These are phyloP conservation scores for Andrena cerasifolii DNA, from an alignment of 1,140 invertebrate genomes.

Conservation along the genomic window DNA sequence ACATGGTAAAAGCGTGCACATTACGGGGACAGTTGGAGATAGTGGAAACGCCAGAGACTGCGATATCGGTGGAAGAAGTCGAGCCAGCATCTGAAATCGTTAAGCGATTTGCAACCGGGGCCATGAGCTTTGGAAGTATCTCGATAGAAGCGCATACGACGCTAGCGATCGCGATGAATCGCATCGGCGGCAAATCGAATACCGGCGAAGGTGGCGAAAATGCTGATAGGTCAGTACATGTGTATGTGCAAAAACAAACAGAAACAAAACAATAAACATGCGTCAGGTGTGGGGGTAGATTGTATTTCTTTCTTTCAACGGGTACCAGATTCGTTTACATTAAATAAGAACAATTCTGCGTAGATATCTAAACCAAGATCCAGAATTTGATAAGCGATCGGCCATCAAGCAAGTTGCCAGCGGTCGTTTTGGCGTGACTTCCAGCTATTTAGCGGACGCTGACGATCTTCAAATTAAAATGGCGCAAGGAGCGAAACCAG, in stretches of 20 bases:
- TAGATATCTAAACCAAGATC: slow-evolving; percentile 87
- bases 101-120: slow-evolving; percentile 91
- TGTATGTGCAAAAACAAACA: too few species aligned
- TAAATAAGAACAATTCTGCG: too few species aligned
- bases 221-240: slow-evolving; percentile 88
- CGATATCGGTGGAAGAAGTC: slow-evolving; percentile 93
- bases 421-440: slow-evolving; percentile 98
- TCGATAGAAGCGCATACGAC: slow-evolving; percentile 97
- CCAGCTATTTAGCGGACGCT: slow-evolving; percentile 97
- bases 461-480: slow-evolving; percentile 99
- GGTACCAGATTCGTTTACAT: too few species aligned
- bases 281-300: too few species aligned
- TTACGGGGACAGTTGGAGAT: slow-evolving; percentile 96
- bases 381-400: slow-evolving; percentile 89
- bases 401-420: slow-evolving; percentile 97
- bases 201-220: slow-evolving; percentile 98
- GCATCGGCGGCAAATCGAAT: slow-evolving; percentile 97
- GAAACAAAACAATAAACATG: neutral
- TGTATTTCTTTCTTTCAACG: too few species aligned
- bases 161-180: slow-evolving; percentile 98
- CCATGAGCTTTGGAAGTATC: slow-evolving; percentile 97
- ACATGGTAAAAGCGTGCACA: slow-evolving; percentile 94
- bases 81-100: slow-evolving; percentile 97
- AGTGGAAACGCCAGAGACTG: slow-evolving; percentile 86
- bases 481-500: slow-evolving; percentile 99